Conservation (phyloP, 2,113 vertebrate species). For the Pipa parva region DNA sequence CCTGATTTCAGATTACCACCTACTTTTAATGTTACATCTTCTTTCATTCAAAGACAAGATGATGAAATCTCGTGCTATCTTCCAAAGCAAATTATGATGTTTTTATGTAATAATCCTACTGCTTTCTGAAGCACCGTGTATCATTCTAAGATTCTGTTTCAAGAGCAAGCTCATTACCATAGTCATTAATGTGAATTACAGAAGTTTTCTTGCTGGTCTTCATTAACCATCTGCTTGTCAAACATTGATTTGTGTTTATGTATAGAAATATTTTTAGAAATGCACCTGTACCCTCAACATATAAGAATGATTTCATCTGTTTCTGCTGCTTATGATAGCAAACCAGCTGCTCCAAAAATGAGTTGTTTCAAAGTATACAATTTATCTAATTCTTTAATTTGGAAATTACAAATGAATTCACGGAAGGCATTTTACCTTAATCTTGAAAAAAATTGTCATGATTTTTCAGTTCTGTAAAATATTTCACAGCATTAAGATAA, state of each 20-base stretch:
- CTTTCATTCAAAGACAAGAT: conserved; percentile 1
- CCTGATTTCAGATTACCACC: background rate
- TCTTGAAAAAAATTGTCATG: no score
- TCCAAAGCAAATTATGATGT: conserved; percentile 32
- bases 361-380: conserved; percentile 32
- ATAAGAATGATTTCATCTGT: conserved; percentile 52
- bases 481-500: no score
- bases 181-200: conserved; percentile 68
- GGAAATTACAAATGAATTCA: background rate
- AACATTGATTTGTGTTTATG: conserved; percentile 64
- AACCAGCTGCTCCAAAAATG: conserved; percentile 42
- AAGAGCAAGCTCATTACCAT: conserved; percentile 63
- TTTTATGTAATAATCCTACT: conserved; percentile 42
- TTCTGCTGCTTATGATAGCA: conserved; percentile 51
- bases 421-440: background rate
- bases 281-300: conserved; percentile 57
- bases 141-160: conserved; percentile 56
- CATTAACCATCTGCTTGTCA: conserved; percentile 70
- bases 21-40: background rate
- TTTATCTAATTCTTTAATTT: conserved; percentile 20
- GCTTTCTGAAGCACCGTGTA: conserved; percentile 60
- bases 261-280: conserved; percentile 60
- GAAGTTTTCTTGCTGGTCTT: conserved; percentile 64
- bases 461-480: no score
- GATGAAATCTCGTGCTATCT: conserved; percentile 34